These are phyloP conservation scores for Agapostemon virescens DNA, from an alignment of 2,888 invertebrate species.

Conservation along the genomic window DNA sequence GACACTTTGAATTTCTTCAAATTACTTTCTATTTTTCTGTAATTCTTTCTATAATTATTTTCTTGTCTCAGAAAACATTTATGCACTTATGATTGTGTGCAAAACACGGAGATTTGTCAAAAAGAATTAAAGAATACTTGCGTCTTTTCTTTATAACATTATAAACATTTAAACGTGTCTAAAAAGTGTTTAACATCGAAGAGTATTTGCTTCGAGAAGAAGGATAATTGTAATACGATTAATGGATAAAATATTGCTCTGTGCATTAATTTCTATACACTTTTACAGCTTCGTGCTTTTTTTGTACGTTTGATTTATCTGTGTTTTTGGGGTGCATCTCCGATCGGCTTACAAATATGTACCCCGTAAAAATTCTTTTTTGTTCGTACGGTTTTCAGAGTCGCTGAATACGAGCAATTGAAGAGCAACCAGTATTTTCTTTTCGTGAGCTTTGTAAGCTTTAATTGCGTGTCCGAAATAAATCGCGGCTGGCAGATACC, in stretches of 20 bases:
- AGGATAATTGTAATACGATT: too few species aligned
- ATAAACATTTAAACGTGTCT: too few species aligned
- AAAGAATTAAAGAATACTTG: too few species aligned
- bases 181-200: too few species aligned
- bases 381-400: background rate
- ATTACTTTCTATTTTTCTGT: too few species aligned
- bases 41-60: too few species aligned
- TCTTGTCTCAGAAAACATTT: too few species aligned
- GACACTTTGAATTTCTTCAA: background rate
- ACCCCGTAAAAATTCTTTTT: background rate
- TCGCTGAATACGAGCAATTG: background rate
- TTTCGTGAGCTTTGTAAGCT: background rate
- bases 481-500: conserved; percentile 18
- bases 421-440: background rate
- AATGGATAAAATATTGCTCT: background rate
- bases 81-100: too few species aligned
- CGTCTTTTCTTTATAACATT: too few species aligned
- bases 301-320: background rate
- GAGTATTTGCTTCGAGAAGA: too few species aligned
- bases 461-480: conserved; percentile 33
- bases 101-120: too few species aligned
- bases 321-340: background rate
- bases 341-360: background rate
- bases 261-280: too few species aligned
- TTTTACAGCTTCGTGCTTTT: background rate